Percentiles rank a stretch among this genome's conserved stretches.
Conservation (phyloP, 2,888 invertebrate genomes). For the Parnassius orleans region DNA sequence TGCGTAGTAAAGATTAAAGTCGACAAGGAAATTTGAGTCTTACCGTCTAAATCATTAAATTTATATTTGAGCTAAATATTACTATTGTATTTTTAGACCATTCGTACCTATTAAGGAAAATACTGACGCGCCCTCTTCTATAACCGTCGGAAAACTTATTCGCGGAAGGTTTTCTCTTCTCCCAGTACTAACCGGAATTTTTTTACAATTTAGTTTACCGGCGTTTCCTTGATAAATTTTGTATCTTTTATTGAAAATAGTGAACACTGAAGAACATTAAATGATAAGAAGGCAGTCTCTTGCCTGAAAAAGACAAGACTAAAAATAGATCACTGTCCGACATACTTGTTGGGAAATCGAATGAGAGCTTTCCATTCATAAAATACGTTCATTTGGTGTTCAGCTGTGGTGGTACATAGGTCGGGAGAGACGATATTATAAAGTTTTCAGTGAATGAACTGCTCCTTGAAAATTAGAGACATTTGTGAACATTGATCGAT, state of each 20-base stretch:
- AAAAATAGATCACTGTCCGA: constrained; percentile 62
- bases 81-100: constrained; percentile 72
- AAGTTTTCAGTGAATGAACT: constrained; percentile 44
- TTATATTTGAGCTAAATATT: constrained; percentile 25
- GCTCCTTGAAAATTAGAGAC: constrained; percentile 28
- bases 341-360: constrained; percentile 55
- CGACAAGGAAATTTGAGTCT: constrained; percentile 36
- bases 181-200: constrained; percentile 61
- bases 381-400: constrained; percentile 66
- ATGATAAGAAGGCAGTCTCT: constrained; percentile 30
- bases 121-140: constrained; percentile 75
- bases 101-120: constrained; percentile 63
- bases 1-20: constrained; percentile 33
- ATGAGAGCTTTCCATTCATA: constrained; percentile 68
- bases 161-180: constrained; percentile 69
- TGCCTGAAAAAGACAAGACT: constrained; percentile 43
- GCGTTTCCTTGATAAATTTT: constrained; percentile 33
- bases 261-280: constrained; percentile 39
- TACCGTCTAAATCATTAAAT: constrained; percentile 30
- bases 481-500: constrained; percentile 36
- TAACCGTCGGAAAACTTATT: constrained; percentile 69
- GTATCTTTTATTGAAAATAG: constrained; percentile 37
- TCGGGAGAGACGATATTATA: constrained; percentile 39
- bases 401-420: constrained; percentile 60
- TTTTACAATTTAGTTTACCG: constrained; percentile 52